Base-by-base conservation (phyloP, 2,113 vertebrate genomes). In the Ceyx margarethae region DNA sequence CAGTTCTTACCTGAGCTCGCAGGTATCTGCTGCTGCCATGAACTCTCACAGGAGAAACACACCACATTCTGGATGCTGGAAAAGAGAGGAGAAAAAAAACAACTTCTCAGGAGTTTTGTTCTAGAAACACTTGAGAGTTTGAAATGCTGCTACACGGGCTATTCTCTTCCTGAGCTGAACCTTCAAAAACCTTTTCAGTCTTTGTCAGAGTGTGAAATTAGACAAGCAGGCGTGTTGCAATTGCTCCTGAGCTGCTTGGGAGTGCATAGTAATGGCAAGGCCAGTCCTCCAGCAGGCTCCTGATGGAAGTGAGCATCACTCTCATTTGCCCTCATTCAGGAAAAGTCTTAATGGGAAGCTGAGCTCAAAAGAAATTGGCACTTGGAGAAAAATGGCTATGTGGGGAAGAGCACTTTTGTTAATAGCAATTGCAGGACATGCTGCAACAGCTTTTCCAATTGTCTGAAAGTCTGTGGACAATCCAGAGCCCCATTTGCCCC, bases 261-360 rank as follows among this genome's bases (percentile, higher is more conserved):
- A 96, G 95, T 82, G 84, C 91, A 92, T 80, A 91, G 84, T 76
- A 95, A 94, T 82, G 95, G 81, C 75, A 96, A 92, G 81, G 72
- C 89, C 71, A 54, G 86, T 54, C 35, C 91, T 92, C 66, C 28
- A 82, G 7, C 62, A 60, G 35, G 75, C 81, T 66, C 10, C 71
- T 95, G 94, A 96, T 96, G 95, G 82, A 94, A 91, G 89, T 77
- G 92, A 91, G 87, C 94, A 96, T 94, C 92, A 87, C 40, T 82
- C 86, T 94, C 92, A 93, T 96, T 95, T 96, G 78, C 91, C 89
- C 94, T 92, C 89, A 93, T 96, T 96, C 94, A 94, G 82, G 51
- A 64, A 65, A 90, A 94, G 75, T 92, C 89, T 93, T 94, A 96
- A 93, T 91, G 96, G 91, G 78, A 93, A 94, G 89, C 22, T 29